Evolutionary conservation across 1,140 invertebrate genomes (phyloP), one percentile per base, ranked within the genome.

Genomic region (Procambarus clarkii): DNA sequence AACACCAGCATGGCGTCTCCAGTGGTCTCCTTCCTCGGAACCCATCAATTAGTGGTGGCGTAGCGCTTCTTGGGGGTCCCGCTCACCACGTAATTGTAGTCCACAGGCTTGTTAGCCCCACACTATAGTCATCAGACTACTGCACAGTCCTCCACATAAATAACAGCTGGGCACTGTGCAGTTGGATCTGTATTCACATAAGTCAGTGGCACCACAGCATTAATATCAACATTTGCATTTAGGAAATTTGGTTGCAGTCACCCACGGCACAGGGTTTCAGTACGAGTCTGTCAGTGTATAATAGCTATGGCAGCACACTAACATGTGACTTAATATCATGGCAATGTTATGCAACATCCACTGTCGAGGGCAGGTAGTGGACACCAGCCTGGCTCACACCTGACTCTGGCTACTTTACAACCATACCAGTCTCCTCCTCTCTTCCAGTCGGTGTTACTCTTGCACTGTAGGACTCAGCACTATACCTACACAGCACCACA

Each of bases 31-130:
- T 82, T 76, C 87, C 78, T 21, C 45, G 64, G 87, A 88, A 81
- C 78, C 87, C 13, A 81, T 13, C 46, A 24, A 45, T 69, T 71
- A 88, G 78, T 71, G 64, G 79, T 50, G 87, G 87, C 34, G 69
- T 88, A 88, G 87, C 64, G 60, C 79, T 86, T 88, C 79, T 82
- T 46, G 74, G 76, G 76, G 48, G 44, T 71, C 60, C 60, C 46
- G 87, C 87, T 81, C 79, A 88, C 78, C 79, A 79, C 54, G 79
- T 88, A 88, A 77, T 80, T 71, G 79, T 88, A 88, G 78, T 60
- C 87, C 78, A 71, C 79, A 80, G 87, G 79, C 87, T 81, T 88
- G 48, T 74, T 60, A 24, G 24, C 46, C 58, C 64, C 54, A 58
- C 74, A n/a, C 48, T 74, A 69, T 13, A 34, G 5, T 5, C 11